Base-by-base conservation (phyloP, 2,888 invertebrate species). In the Antheraea yamamai region DNA sequence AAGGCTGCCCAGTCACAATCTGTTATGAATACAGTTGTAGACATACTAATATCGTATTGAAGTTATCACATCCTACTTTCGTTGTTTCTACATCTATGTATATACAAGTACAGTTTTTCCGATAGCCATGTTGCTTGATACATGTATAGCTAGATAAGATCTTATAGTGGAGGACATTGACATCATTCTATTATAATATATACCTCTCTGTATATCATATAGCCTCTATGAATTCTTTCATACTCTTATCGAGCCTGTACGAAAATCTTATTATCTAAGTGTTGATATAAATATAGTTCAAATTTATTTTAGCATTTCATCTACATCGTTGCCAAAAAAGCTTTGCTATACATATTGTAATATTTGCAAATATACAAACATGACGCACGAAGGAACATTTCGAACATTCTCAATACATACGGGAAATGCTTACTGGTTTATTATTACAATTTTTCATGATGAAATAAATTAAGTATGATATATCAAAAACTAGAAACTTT, bases 81-180 rank as follows among this genome's bases (percentile, higher is more conserved):
- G 58, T 30, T 61, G 55, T 72, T 61, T 72, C 52, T 39, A 39
- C 61, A 20, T 39, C 4, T 47, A 47, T 47, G 51, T 61, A 47
- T 12, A 61, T 61, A 61, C 61, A 68, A 74, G 71, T 64, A 61
- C 18, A 47, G 61, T 51, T 70, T 74, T 61, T 26, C 47, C 72
- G 74, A 75, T 75, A 75, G 51, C 70, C 35, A 70, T 75, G 74
- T 72, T 74, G 66, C 39, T 39, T 39, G 20, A 23, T 68, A 70
- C 74, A 35, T 75, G 70, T 16, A 26, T 61, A 61, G 61, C 52
- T 72, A 72, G 72, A 70, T 70, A 70, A 70, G 70, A 70, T 70
- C n/a, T 70, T 58, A 39, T 61, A 47, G 70, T 58, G 26, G 74
- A 75, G 74, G 71, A 75, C 74, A 72, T 75, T 75, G 74, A 75